phyloP scores from a whole-genome alignment of 92 coral and sea anemone species.

The Isaurus tuberculatus region DNA sequence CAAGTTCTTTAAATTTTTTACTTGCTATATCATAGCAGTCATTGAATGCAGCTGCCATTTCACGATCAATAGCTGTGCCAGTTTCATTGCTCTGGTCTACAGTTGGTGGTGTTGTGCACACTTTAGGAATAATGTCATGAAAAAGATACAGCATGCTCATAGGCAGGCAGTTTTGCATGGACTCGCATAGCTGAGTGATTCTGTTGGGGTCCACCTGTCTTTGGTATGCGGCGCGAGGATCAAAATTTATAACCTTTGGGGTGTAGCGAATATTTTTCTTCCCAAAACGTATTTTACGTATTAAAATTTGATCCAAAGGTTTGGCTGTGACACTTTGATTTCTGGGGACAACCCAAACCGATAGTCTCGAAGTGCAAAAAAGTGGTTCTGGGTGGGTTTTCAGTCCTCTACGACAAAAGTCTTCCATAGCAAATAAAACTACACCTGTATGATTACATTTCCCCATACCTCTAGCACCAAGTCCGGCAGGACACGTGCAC shows the following conservation, averaged over 20 bases:
- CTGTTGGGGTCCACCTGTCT: background rate
- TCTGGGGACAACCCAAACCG: slow-evolving; percentile 67
- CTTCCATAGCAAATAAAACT: slow-evolving; percentile 52
- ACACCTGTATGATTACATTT: slow-evolving; percentile 59
- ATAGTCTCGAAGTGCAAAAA: slow-evolving; percentile 60
- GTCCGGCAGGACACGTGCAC: slow-evolving; percentile 68
- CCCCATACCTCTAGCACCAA: slow-evolving; percentile 49
- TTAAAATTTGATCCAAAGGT: slow-evolving; percentile 50
- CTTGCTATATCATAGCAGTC: slow-evolving; percentile 51
- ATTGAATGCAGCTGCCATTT: slow-evolving; percentile 16
- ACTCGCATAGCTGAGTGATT: slow-evolving; percentile 2
- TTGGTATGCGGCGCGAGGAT: slow-evolving; percentile 51
- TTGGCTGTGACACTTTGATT: slow-evolving; percentile 69
- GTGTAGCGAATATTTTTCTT: slow-evolving; percentile 55
- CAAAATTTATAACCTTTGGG: slow-evolving; percentile 57
- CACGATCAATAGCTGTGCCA: background rate
- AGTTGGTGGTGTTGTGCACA: background rate
- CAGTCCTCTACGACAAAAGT: slow-evolving; percentile 52
- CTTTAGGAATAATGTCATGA: slow-evolving; percentile 1
- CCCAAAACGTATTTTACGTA: slow-evolving; percentile 63
- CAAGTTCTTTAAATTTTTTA: slow-evolving; percentile 13
- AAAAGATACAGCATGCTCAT: slow-evolving; percentile 30
- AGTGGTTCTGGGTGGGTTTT: slow-evolving; percentile 60
- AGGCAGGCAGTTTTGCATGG: slow-evolving; percentile 27
- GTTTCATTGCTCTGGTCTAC: background rate